These are phyloP conservation scores for Umimayanthus kanabou DNA, from an alignment of 92 coral and sea anemone genomes.

Conservation along the genomic window DNA sequence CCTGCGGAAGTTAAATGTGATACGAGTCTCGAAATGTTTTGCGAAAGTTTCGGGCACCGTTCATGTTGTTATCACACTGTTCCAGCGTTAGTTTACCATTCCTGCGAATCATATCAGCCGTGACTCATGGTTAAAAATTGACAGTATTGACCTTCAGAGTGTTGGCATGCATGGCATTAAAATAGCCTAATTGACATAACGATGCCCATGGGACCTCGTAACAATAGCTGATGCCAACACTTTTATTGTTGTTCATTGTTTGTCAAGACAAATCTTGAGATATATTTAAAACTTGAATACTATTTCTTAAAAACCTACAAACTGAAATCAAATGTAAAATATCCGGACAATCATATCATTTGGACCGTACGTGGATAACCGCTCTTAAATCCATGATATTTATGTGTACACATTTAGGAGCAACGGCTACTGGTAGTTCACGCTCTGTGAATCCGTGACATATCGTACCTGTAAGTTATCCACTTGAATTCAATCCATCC, in stretches of 20 bases:
- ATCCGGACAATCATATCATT: not conserved
- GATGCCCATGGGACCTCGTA: conserved; percentile 8
- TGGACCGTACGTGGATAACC: not conserved
- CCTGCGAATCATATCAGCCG: conserved; percentile 48
- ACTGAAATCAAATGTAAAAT: not conserved
- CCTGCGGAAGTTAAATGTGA: conserved; percentile 30
- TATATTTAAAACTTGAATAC: not conserved
- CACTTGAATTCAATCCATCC: too few relatives aligned
- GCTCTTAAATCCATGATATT: too few relatives aligned
- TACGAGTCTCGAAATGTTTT: not conserved
- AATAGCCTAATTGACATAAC: not conserved
- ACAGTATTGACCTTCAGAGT: conserved; percentile 28
- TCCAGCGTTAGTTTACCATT: conserved; percentile 18
- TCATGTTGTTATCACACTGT: conserved; percentile 19
- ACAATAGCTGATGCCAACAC: conserved; percentile 2
- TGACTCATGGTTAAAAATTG: conserved; percentile 45
- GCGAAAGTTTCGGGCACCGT: not conserved
- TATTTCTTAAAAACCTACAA: not conserved
- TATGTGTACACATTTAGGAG: not conserved
- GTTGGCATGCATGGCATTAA: conserved; percentile 33
- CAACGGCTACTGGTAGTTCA: not conserved
- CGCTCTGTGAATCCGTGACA: conserved; percentile 30
- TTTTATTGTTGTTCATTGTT: not conserved
- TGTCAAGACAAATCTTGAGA: conserved; percentile 4
- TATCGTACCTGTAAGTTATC: too few relatives aligned